phyloP scores from a whole-genome alignment of 2,113 vertebrate species.

The Syngnathus floridae region DNA sequence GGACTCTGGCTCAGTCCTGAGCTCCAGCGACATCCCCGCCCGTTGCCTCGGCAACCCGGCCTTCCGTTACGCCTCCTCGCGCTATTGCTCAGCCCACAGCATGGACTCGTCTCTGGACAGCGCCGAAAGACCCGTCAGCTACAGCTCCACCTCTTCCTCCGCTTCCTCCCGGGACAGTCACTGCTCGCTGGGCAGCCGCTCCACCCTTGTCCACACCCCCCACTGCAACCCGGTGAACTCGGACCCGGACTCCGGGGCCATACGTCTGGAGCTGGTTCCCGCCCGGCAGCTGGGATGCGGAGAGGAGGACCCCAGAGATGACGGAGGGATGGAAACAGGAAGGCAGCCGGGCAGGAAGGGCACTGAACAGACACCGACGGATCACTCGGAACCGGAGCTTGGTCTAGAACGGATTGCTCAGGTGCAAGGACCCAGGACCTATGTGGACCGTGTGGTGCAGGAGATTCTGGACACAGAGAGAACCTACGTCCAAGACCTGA shows the following conservation, averaged over 20 bases:
- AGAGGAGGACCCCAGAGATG: conserved; percentile 64
- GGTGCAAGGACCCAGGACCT: conserved; percentile 79
- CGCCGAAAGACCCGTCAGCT: conserved; percentile 88
- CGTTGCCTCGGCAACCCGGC: conserved; percentile 66
- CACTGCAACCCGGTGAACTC: conserved; percentile 74
- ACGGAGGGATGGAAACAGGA: conserved; percentile 29
- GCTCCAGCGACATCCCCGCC: conserved; percentile 54
- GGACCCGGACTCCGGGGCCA: conserved; percentile 85
- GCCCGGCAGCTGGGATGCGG: conserved; percentile 73
- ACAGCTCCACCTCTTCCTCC: conserved; percentile 94
- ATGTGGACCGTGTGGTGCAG: conserved; percentile 93
- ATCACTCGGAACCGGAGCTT: conserved; percentile 56
- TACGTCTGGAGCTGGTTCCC: conserved; percentile 86
- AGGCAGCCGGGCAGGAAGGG: conserved; percentile 59
- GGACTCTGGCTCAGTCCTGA: conserved; percentile 67
- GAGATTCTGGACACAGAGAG: conserved; percentile 95
- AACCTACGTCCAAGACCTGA: conserved; percentile 91
- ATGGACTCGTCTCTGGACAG: conserved; percentile 87
- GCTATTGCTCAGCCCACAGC: conserved; percentile 71
- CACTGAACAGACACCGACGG: conserved; percentile 32
- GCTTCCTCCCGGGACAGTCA: conserved; percentile 93
- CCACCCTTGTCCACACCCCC: conserved; percentile 78
- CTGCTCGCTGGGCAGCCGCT: conserved; percentile 88
- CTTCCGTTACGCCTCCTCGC: conserved; percentile 54
- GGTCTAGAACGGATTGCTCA: conserved; percentile 55